Percentiles rank a stretch among this genome's conserved stretches.
phyloP scores from a whole-genome alignment of 2,888 invertebrate species.

The Heliothis peltigera region DNA sequence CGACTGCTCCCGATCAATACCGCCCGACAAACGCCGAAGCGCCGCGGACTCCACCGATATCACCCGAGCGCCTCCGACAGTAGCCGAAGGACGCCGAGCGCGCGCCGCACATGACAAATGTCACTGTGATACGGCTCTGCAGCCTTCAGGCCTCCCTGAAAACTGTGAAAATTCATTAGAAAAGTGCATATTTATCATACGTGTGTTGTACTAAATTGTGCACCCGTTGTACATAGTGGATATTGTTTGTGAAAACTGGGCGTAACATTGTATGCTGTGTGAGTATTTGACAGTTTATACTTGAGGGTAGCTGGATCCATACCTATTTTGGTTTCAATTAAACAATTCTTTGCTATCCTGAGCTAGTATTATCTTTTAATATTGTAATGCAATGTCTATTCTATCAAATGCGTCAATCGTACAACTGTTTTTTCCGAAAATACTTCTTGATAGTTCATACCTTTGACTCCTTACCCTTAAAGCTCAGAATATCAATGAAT shows the following conservation, averaged over 20 bases:
- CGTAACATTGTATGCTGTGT: constrained; percentile 72
- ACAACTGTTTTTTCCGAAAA: constrained; percentile 14
- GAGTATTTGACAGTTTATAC: constrained; percentile 74
- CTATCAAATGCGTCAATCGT: not conserved
- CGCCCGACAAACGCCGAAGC: constrained; percentile 54
- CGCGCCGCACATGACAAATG: constrained; percentile 85
- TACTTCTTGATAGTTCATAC: constrained; percentile 13
- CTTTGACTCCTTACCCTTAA: constrained; percentile 14
- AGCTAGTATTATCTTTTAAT: constrained; percentile 4
- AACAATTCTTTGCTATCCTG: constrained; percentile 32
- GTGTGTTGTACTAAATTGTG: constrained; percentile 70
- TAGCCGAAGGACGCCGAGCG: constrained; percentile 69
- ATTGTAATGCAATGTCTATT: not conserved
- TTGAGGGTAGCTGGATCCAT: constrained; percentile 60
- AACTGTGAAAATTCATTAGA: constrained; percentile 74
- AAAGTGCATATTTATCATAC: constrained; percentile 68
- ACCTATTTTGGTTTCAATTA: constrained; percentile 55
- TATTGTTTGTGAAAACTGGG: constrained; percentile 64
- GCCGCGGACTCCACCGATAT: constrained; percentile 65
- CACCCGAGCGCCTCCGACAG: constrained; percentile 68
- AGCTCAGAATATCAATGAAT: constrained; percentile 34
- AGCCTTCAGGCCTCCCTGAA: constrained; percentile 86
- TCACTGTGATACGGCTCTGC: constrained; percentile 84
- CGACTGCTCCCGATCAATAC: constrained; percentile 79
- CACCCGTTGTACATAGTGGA: constrained; percentile 66